Evolutionary conservation across 2,888 invertebrate species (phyloP).

Genomic region (Cotesia congregata): DNA sequence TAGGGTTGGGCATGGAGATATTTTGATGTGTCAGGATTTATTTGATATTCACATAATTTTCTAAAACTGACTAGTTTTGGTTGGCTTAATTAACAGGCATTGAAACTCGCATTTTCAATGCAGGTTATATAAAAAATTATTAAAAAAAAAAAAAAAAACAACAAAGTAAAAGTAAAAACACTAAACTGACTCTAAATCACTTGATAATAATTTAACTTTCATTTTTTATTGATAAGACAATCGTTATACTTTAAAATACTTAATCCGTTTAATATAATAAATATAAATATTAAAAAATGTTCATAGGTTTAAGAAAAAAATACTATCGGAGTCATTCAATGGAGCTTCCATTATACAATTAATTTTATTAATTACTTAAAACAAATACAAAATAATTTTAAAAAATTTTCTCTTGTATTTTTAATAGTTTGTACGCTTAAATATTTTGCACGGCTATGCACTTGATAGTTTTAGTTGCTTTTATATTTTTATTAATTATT

Average conservation of each 20-base stretch:
- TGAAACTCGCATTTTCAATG: no score
- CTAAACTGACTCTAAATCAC: no score
- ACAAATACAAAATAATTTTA: not conserved
- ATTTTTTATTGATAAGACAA: constrained; percentile 1
- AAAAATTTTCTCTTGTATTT: not conserved
- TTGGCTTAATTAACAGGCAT: no score
- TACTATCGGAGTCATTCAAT: constrained; percentile 1
- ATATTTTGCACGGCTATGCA: not conserved
- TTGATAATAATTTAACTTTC: not conserved
- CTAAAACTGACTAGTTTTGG: no score
- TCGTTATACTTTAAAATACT: not conserved
- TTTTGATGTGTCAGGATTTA: no score
- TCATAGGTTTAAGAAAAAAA: not conserved
- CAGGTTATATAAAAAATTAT: no score
- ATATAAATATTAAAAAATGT: not conserved
- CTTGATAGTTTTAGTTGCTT: not conserved
- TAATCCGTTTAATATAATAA: not conserved
- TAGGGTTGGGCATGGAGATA: no score
- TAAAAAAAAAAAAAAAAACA: not conserved
- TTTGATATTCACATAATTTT: no score
- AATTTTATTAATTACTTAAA: constrained; percentile 5
- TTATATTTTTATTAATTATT: not conserved
- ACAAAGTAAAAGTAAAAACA: no score
- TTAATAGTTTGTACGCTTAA: not conserved
- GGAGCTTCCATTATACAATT: constrained; percentile 21